phyloP scores from a whole-genome alignment of 1,140 invertebrate genomes.

The Aethina tumida region DNA sequence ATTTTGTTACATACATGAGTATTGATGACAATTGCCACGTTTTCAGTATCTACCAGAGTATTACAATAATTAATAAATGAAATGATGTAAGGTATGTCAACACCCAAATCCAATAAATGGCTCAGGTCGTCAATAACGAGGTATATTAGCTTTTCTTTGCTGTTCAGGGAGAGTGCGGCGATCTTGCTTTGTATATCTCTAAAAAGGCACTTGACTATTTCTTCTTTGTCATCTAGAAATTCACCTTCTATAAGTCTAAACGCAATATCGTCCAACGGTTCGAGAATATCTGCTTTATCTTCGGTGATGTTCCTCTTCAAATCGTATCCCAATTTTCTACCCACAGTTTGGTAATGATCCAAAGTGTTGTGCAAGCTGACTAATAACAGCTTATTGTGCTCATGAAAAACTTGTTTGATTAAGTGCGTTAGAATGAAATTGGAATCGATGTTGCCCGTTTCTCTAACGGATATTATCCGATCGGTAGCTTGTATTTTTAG shows the following conservation, averaged over 20 bases:
- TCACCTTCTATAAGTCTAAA: constrained; percentile 24
- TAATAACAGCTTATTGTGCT: constrained; percentile 46
- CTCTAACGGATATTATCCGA: constrained; percentile 53
- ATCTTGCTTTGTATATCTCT: constrained; percentile 25
- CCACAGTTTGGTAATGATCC: constrained; percentile 59
- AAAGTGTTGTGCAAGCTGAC: constrained; percentile 59
- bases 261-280: constrained; percentile 43
- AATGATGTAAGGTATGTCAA: constrained; percentile 42
- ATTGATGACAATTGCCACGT: constrained; percentile 35
- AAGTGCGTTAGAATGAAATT: constrained; percentile 57
- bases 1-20: constrained; percentile 45
- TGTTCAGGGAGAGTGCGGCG: constrained; percentile 11
- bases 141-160: constrained; percentile 24
- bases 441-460: constrained; percentile 55
- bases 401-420: constrained; percentile 42
- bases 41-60: constrained; percentile 30
- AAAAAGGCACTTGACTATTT: constrained; percentile 29
- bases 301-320: constrained; percentile 45
- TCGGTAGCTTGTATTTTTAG: constrained; percentile 24
- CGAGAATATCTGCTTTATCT: constrained; percentile 43
- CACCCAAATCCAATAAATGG: constrained; percentile 53
- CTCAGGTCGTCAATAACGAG: constrained; percentile 61
- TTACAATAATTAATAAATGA: constrained; percentile 42
- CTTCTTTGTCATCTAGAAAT: constrained; percentile 23
- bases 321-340: constrained; percentile 63